Evolutionary conservation across 2,888 invertebrate species (phyloP).

Genomic region (Axea sp.): DNA sequence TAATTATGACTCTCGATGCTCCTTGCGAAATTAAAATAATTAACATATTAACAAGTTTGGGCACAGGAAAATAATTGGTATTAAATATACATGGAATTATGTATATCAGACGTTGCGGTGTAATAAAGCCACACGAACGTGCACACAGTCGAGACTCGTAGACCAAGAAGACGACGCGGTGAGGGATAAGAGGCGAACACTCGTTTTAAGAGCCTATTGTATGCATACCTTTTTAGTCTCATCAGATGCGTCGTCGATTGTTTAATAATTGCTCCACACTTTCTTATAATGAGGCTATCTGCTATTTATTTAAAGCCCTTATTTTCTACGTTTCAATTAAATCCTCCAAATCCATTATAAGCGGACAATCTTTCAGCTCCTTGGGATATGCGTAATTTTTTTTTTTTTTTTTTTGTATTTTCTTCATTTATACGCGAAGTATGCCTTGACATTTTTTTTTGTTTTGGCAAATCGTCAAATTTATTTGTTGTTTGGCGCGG

Average conservation of each 20-base stretch:
- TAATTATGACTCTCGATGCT: constrained; percentile 13
- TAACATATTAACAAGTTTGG: constrained; percentile 41
- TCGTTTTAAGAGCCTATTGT: constrained; percentile 55
- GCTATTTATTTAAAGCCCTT: constrained; percentile 46
- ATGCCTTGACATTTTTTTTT: too few species aligned
- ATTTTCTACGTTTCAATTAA: constrained; percentile 27
- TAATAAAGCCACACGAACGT: constrained; percentile 36
- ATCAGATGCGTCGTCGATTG: constrained; percentile 57
- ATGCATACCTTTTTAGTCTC: constrained; percentile 52
- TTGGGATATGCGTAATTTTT: too few species aligned
- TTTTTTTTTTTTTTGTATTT: too few species aligned
- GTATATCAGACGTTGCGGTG: constrained; percentile 40
- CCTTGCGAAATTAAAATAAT: constrained; percentile 22
- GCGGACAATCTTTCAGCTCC: constrained; percentile 4
- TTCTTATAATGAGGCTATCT: constrained; percentile 50
- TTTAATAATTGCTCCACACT: constrained; percentile 52
- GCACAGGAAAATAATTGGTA: constrained; percentile 34
- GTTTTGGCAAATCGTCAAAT: too few species aligned
- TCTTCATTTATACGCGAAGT: too few species aligned
- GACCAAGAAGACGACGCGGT: constrained; percentile 16
- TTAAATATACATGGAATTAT: constrained; percentile 52
- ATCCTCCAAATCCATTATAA: constrained; percentile 36
- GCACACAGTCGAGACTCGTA: neutral
- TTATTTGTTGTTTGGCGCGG: too few species aligned
- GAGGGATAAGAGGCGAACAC: constrained; percentile 53